phyloP scores from a whole-genome alignment of 2,797 vertebrate genomes.

The Danio aesculapii region DNA sequence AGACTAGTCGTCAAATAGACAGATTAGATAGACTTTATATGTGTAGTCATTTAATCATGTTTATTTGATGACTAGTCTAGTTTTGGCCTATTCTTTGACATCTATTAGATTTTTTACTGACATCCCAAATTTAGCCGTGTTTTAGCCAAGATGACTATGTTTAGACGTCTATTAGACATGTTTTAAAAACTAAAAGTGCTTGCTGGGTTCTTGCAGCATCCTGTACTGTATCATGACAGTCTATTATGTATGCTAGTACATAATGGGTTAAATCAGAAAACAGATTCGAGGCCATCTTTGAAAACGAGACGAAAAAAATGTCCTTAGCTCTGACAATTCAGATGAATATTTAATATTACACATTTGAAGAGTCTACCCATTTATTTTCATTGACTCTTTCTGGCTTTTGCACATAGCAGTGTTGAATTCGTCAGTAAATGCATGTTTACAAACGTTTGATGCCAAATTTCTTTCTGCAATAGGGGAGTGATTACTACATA shows the following conservation, averaged over 20 bases:
- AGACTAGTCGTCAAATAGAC: too few species aligned
- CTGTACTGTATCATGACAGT: conserved; percentile 2
- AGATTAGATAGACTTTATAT: too few species aligned
- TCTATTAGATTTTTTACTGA: too few species aligned
- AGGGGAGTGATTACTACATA: not conserved
- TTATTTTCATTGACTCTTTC: conserved; percentile 6
- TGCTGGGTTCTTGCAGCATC: not conserved
- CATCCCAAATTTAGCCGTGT: too few species aligned
- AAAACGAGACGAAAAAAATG: not conserved
- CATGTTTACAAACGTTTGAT: conserved; percentile 26
- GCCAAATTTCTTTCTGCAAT: not conserved
- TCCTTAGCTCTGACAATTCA: conserved; percentile 6
- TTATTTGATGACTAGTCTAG: too few species aligned
- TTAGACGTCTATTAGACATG: too few species aligned
- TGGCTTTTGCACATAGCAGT: not conserved
- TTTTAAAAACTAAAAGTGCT: too few species aligned
- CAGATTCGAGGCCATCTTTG: not conserved
- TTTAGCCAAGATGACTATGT: too few species aligned
- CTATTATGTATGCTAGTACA: conserved; percentile 7
- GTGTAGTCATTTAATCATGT: too few species aligned
- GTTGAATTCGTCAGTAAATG: conserved; percentile 25
- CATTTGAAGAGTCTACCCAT: conserved; percentile 2
- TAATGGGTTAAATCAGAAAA: conserved; percentile 15
- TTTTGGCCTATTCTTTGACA: too few species aligned
- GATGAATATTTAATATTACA: not conserved